Base-by-base conservation (phyloP, 1,140 invertebrate genomes). In the Drosophila micromelanica region DNA sequence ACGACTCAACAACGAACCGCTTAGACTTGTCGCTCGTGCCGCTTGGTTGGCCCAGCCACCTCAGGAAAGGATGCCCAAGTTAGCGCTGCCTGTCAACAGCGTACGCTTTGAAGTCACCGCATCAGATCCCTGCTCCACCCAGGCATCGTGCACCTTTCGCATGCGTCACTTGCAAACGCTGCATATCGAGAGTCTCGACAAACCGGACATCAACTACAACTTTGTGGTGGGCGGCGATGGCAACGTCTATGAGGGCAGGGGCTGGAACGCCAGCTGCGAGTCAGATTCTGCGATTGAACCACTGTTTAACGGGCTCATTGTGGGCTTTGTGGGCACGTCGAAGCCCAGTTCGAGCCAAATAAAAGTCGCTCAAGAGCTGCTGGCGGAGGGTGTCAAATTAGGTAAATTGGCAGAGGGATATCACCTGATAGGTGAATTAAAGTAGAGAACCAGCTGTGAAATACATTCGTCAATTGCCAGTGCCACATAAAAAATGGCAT, bases 141-240 rank as follows among this genome's bases (percentile, higher is more conserved):
- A 86, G 35, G 85, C 86, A 1, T 32, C 51, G 35, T 91, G 89
- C 57, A 72, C 60, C 1, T 74, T 59, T 23, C 65, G 65, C 2
- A 93, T 95, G 4, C 91, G 93, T 40, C 45, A 77, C 2, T 93
- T 94, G 13, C 95, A 96, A 89, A 93, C 93, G 2, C 94, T 93
- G 63, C 95, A 96, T 74, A 94, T 95, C 27, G 93, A 94, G 46
- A 73, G 63, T 2, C 91, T 84, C 8, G 72, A 92, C 0, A 92
- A 93, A 92, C 80, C 82, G 15, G 95, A 96, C 74, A 95, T 96
- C n/a, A 94, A 80, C 38, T 96, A 95, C 80, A 97, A 95, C 80
- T 97, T 97, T 80, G 82, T 97, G 5, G 93, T 97, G 6, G 96
- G 95, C 0, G 95, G 95, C 15, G 95, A 96, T 82, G 95, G 95